Evolutionary conservation across 2,113 vertebrate genomes (phyloP).

Genomic region (Halcyon malimbica): DNA sequence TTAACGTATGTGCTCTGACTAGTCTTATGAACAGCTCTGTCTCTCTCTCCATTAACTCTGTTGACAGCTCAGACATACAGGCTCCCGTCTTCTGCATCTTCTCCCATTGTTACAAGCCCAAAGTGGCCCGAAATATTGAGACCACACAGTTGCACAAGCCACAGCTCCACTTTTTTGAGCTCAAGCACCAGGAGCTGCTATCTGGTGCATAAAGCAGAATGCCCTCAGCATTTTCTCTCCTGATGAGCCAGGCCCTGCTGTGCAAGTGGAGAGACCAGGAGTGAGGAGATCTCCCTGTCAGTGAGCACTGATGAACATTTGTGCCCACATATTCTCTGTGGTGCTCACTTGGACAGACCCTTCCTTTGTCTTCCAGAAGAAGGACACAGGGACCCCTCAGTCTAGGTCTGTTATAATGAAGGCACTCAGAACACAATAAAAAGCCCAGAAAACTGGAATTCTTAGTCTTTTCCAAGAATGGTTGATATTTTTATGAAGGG

Average conservation of each 20-base stretch:
- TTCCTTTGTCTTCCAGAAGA: not conserved
- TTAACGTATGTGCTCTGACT: not conserved
- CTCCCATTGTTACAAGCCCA: not conserved
- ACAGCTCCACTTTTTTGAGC: not conserved
- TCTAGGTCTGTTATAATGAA: not conserved
- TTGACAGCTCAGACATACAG: not conserved
- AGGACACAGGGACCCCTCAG: not conserved
- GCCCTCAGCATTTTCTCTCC: not conserved
- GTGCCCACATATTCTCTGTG: not conserved
- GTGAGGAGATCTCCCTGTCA: accelerated
- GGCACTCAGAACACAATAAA: not conserved
- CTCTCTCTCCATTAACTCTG: not conserved
- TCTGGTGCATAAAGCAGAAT: not conserved
- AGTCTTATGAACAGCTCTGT: not conserved
- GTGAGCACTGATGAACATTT: accelerated
- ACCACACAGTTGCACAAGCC: not conserved
- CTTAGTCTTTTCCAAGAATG: not conserved
- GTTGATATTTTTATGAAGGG: not conserved
- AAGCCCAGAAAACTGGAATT: not conserved
- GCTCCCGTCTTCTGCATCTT: not conserved
- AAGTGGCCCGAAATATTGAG: not conserved
- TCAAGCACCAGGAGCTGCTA: not conserved
- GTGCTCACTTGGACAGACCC: not conserved
- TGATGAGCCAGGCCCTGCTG: not conserved
- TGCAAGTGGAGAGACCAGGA: accelerated